Percentiles rank a stretch among this genome's conserved stretches.
phyloP scores from a whole-genome alignment of 1,140 invertebrate genomes.

The Sarcophaga bullata region DNA sequence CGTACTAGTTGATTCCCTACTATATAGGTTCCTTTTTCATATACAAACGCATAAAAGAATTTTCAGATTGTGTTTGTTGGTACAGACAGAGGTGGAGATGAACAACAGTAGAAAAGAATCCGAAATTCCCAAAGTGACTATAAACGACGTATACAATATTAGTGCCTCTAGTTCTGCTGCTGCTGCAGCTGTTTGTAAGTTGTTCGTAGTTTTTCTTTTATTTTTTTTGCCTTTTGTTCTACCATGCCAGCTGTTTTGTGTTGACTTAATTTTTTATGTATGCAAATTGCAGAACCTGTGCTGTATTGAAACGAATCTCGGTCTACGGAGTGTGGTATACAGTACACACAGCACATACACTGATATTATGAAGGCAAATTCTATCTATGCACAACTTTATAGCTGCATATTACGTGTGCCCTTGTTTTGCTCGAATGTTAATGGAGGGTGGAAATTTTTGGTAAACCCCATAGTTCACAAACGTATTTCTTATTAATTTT shows the following conservation, averaged over 20 bases:
- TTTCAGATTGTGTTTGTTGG: neutral
- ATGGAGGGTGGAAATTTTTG: neutral
- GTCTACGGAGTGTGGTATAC: neutral
- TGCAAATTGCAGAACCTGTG: conserved; percentile 34
- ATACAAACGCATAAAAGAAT: neutral
- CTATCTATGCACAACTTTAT: neutral
- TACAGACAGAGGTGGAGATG: neutral
- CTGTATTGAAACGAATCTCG: conserved; percentile 10
- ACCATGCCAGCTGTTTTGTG: neutral
- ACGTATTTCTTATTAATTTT: no score
- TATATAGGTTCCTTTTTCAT: neutral
- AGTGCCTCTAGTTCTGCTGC: neutral
- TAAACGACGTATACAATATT: conserved; percentile 28
- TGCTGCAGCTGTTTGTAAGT: neutral
- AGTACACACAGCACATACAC: no score
- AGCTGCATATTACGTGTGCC: neutral
- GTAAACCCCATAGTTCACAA: no score
- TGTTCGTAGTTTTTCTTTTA: neutral
- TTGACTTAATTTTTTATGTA: conserved; percentile 37
- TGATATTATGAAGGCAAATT: neutral
- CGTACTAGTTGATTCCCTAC: neutral
- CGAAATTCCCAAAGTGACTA: conserved; percentile 33
- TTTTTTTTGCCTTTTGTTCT: neutral
- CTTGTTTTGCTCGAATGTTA: conserved; percentile 13
- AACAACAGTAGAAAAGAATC: neutral